Evolutionary conservation across 2,113 vertebrate species (phyloP).

Genomic region (Pungitius pungitius): DNA sequence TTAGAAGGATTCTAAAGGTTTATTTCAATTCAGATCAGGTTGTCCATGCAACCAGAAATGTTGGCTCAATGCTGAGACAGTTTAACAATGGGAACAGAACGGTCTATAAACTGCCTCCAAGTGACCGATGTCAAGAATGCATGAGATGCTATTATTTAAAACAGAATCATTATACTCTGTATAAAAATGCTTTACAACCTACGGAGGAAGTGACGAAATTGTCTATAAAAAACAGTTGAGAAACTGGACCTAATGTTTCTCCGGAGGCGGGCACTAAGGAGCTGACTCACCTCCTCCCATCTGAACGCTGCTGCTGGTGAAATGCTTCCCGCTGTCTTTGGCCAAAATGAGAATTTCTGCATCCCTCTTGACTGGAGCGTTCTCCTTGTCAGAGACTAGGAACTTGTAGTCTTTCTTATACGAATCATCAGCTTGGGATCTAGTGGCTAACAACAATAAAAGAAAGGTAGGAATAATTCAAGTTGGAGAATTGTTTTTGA

Average conservation of each 20-base stretch:
- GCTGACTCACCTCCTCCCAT: constrained; percentile 69
- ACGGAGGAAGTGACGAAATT: background rate
- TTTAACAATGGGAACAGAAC: background rate
- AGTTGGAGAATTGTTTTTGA: background rate
- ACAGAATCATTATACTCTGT: background rate
- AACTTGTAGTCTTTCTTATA: constrained; percentile 90
- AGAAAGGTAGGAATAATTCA: background rate
- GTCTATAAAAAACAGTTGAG: background rate
- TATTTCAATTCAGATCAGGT: background rate
- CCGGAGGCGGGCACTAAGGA: constrained; percentile 13
- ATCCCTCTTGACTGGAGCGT: constrained; percentile 85
- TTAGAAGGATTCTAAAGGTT: background rate
- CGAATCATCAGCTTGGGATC: constrained; percentile 83
- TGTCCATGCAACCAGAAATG: background rate
- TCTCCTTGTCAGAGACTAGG: constrained; percentile 90
- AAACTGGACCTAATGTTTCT: background rate
- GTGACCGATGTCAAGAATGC: background rate
- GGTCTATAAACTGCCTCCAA: background rate
- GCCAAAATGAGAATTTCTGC: constrained; percentile 89
- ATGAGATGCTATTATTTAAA: background rate
- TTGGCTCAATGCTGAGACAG: background rate
- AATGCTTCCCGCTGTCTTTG: constrained; percentile 96
- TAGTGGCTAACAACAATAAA: constrained; percentile 63
- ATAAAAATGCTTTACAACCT: background rate
- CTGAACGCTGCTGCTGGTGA: constrained; percentile 79